Evolutionary conservation across 2,113 vertebrate genomes (phyloP).

Genomic region (Oreochromis spilurus): DNA sequence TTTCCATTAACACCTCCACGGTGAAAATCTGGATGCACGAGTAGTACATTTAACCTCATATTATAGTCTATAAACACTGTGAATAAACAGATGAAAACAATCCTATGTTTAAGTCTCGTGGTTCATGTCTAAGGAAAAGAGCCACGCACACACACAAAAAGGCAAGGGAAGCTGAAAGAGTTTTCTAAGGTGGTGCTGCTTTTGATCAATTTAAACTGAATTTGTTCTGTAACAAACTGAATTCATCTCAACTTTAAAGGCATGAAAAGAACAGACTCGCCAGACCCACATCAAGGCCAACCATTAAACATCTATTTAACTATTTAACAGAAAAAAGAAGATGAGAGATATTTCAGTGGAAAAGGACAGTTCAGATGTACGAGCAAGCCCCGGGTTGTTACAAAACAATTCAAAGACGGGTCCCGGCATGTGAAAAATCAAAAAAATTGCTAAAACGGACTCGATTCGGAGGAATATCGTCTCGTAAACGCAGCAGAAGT

Average conservation of each 20-base stretch:
- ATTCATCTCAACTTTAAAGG: background rate
- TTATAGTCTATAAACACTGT: background rate
- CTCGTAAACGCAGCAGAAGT: constrained; percentile 13
- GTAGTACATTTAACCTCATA: background rate
- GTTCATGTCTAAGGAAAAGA: background rate
- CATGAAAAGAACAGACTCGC: background rate
- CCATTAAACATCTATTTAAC: background rate
- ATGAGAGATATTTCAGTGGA: background rate
- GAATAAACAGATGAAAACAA: background rate
- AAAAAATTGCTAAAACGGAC: background rate
- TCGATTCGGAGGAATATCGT: background rate
- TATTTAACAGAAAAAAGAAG: background rate
- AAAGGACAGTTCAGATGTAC: background rate
- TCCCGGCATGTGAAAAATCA: background rate
- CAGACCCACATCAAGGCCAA: background rate
- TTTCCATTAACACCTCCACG: background rate
- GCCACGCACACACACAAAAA: background rate
- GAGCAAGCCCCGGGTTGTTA: background rate
- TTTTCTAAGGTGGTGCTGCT: background rate
- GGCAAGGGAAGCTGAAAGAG: background rate
- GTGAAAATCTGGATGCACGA: background rate
- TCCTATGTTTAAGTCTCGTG: background rate
- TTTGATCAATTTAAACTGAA: background rate
- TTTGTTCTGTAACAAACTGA: background rate
- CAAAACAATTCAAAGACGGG: background rate